phyloP scores from a whole-genome alignment of 2,113 vertebrate genomes.

The Anguilla japonica region DNA sequence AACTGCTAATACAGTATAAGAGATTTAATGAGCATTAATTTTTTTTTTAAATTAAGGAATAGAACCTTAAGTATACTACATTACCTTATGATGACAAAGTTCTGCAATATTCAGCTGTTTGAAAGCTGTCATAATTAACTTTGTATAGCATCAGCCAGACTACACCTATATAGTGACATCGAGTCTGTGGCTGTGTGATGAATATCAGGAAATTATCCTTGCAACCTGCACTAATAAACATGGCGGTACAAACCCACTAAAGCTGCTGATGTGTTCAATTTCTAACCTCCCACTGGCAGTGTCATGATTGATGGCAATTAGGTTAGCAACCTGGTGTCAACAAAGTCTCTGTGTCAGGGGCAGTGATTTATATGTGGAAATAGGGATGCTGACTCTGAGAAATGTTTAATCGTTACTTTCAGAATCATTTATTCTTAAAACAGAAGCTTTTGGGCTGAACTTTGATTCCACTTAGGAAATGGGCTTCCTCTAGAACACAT shows the following conservation, averaged over 20 bases:
- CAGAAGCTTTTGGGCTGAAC: not conserved
- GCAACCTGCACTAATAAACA: slow-evolving; percentile 14
- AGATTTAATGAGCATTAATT: not conserved
- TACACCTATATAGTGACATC: not conserved
- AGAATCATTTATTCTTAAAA: slow-evolving; percentile 14
- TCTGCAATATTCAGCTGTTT: not conserved
- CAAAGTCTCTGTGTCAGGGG: not conserved
- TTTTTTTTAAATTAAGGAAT: not conserved
- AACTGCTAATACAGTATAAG: not conserved
- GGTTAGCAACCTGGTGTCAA: not conserved
- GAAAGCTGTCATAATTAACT: not conserved
- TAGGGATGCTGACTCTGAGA: not conserved
- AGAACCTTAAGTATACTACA: not conserved
- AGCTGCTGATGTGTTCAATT: slow-evolving; percentile 9
- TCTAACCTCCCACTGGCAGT: slow-evolving; percentile 3
- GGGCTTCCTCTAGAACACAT: not conserved
- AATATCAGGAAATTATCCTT: slow-evolving; percentile 10
- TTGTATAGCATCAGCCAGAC: not conserved
- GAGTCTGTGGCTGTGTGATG: not conserved
- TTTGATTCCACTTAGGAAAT: not conserved
- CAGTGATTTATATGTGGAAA: not conserved
- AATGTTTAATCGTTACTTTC: slow-evolving; percentile 1
- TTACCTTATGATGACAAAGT: not conserved
- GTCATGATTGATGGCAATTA: slow-evolving; percentile 20
- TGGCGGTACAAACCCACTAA: not conserved